A percentile compares a stretch with the other conserved stretches of the same genome.
These are phyloP conservation scores for Solenopsis invicta DNA, from an alignment of 1,140 invertebrate species.

Conservation along the genomic window DNA sequence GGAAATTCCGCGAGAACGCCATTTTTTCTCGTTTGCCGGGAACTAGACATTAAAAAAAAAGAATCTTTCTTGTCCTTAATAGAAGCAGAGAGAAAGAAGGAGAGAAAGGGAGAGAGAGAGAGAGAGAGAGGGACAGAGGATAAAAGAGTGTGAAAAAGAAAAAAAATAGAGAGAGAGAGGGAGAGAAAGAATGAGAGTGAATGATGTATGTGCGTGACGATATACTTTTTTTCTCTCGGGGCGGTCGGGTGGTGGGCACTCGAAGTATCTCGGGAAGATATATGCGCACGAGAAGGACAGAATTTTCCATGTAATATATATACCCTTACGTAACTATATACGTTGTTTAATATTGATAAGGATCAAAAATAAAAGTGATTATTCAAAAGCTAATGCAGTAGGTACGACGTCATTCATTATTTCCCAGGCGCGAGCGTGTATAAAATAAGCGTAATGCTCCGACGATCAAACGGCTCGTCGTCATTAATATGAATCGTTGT, in stretches of 20 bases:
- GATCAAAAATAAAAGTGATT: constrained; percentile 85
- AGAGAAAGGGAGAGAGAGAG: not conserved
- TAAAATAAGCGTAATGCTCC: not conserved
- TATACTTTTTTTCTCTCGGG: constrained; percentile 66
- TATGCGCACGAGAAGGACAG: constrained; percentile 79
- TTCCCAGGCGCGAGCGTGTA: not conserved
- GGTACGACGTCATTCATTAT: constrained; percentile 13
- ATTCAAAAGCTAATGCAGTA: constrained; percentile 78
- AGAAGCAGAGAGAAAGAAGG: not conserved
- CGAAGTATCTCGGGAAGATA: constrained; percentile 76
- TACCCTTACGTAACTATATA: constrained; percentile 83
- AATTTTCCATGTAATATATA: constrained; percentile 87
- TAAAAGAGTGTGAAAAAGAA: constrained; percentile 28
- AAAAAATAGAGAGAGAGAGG: constrained; percentile 38
- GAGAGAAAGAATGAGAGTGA: constrained; percentile 41
- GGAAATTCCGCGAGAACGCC: constrained; percentile 9
- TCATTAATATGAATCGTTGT: not conserved
- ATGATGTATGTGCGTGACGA: constrained; percentile 36
- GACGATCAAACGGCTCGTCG: not conserved
- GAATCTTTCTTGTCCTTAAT: constrained; percentile 27
- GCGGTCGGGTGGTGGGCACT: constrained; percentile 63
- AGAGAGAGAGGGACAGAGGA: constrained; percentile 37
- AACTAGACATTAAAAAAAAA: constrained; percentile 16
- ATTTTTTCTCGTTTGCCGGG: constrained; percentile 38
- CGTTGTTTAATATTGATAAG: constrained; percentile 86